Conservation (phyloP, 2,888 invertebrate species). For the Trisateles emortualis region DNA sequence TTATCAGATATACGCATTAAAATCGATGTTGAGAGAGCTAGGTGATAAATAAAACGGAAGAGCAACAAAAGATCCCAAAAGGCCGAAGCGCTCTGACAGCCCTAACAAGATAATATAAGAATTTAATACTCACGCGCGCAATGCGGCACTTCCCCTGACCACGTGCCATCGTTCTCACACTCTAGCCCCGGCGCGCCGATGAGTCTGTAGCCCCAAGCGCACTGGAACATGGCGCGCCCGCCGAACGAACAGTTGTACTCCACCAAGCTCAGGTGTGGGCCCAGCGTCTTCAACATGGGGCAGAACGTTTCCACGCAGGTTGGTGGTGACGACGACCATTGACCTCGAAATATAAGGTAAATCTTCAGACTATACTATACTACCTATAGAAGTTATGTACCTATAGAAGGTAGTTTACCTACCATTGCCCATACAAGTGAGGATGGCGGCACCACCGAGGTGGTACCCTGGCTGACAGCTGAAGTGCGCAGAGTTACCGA, state of each 20-base stretch:
- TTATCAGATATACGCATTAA: no score
- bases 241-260: conserved; percentile 94
- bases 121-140: conserved; percentile 91
- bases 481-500: conserved; percentile 91
- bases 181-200: conserved; percentile 92
- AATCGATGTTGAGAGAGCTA: no score
- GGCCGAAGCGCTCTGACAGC: no score
- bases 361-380: no score
- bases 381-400: no score
- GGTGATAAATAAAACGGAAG: no score
- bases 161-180: conserved; percentile 92
- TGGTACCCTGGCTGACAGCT: conserved; percentile 93
- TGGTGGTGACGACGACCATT: conserved; percentile 92
- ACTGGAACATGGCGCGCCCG: conserved; percentile 93
- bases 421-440: conserved; percentile 94
- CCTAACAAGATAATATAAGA: no score
- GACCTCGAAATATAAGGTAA: conserved; percentile 88
- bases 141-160: conserved; percentile 92
- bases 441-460: conserved; percentile 91
- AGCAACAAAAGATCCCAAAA: no score
- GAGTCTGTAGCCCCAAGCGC: conserved; percentile 94
- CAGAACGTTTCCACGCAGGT: conserved; percentile 93
- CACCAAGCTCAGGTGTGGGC: conserved; percentile 91
- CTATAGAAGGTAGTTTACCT: no score
- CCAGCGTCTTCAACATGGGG: conserved; percentile 89